phyloP scores from a whole-genome alignment of 2,888 invertebrate species.

The Spicauda simplicius region DNA sequence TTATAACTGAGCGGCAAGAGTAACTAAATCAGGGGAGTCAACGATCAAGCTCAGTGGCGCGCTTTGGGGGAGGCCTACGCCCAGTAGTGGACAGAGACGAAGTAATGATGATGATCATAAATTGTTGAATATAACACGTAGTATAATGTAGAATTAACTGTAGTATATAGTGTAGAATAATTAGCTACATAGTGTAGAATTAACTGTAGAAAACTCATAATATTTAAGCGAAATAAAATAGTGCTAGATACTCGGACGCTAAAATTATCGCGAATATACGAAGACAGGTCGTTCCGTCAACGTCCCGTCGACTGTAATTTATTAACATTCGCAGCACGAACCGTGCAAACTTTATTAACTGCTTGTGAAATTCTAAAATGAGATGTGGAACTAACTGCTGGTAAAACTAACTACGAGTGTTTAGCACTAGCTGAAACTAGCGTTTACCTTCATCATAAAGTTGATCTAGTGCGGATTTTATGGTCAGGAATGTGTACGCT shows the following conservation, averaged over 20 bases:
- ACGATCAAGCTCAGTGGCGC: too few relatives aligned
- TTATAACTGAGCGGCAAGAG: too few relatives aligned
- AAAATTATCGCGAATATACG: slow-evolving; percentile 38
- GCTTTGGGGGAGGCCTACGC: too few relatives aligned
- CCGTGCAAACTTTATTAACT: slow-evolving; percentile 61
- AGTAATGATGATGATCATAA: too few relatives aligned
- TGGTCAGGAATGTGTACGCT: slow-evolving; percentile 13
- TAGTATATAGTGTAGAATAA: too few relatives aligned
- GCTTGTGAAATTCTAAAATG: slow-evolving; percentile 52
- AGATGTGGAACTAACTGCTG: slow-evolving; percentile 21
- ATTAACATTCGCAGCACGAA: slow-evolving; percentile 58
- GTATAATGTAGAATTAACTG: too few relatives aligned
- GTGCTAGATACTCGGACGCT: background rate
- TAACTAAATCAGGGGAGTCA: too few relatives aligned
- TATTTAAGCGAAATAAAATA: background rate
- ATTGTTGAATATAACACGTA: too few relatives aligned
- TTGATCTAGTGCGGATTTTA: slow-evolving; percentile 27
- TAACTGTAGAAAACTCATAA: background rate
- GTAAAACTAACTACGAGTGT: slow-evolving; percentile 10
- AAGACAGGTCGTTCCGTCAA: slow-evolving; percentile 56
- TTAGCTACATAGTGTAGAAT: background rate
- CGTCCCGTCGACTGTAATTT: slow-evolving; percentile 54
- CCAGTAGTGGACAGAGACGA: too few relatives aligned
- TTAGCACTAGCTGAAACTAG: slow-evolving; percentile 24
- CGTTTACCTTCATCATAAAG: slow-evolving; percentile 26